Conservation (phyloP, 1,140 invertebrate genomes). For the Lucilia cuprina region DNA sequence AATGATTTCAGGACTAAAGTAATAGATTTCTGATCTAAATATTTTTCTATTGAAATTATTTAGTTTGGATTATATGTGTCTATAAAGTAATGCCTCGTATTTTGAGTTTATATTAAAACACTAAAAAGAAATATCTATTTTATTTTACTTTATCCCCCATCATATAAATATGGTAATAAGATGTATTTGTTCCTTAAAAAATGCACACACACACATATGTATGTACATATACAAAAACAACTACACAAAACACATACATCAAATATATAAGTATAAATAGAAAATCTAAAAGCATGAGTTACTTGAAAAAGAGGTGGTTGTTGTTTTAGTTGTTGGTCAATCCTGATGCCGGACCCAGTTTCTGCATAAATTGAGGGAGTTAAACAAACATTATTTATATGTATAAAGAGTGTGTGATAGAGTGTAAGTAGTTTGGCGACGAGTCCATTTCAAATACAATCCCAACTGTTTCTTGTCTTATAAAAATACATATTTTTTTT, state of each 20-base stretch:
- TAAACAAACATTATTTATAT: background rate
- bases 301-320: background rate
- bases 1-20: too few relatives aligned
- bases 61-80: too few relatives aligned
- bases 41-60: too few relatives aligned
- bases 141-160: background rate
- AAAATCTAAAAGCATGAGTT: background rate
- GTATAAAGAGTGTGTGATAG: background rate
- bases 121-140: background rate
- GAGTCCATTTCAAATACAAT: constrained; percentile 22
- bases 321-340: background rate
- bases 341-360: background rate
- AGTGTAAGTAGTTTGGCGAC: constrained; percentile 8
- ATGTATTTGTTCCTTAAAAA: background rate
- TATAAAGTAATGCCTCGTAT: background rate
- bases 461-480: background rate
- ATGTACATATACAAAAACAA: background rate
- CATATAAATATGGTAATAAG: background rate
- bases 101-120: background rate
- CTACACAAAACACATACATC: background rate
- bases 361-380: constrained; percentile 2
- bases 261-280: background rate
- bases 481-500: constrained; percentile 1
- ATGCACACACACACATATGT: background rate
- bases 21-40: too few relatives aligned